Percentiles rank a stretch among this genome's conserved stretches.
phyloP scores from a whole-genome alignment of 2,888 invertebrate genomes.

The Nemotelus nigrinus region DNA sequence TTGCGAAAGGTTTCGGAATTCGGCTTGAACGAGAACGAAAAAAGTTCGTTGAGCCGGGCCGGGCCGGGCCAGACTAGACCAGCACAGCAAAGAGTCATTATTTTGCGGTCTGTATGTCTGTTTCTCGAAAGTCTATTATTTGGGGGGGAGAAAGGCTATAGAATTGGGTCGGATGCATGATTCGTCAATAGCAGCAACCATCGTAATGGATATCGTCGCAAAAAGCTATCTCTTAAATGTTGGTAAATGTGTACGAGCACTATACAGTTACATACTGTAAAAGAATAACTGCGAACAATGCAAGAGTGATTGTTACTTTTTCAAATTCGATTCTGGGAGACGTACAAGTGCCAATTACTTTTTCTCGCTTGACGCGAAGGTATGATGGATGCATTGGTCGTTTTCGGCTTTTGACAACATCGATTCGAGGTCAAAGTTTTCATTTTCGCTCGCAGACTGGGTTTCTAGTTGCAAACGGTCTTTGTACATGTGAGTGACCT shows the following conservation, averaged over 20 bases:
- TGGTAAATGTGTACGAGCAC: neutral
- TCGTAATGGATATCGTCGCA: neutral
- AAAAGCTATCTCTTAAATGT: slow-evolving; percentile 16
- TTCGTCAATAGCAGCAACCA: slow-evolving; percentile 27
- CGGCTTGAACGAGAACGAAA: neutral
- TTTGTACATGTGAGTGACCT: too few species aligned
- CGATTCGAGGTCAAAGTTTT: neutral
- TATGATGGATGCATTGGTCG: neutral
- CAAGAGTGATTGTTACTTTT: slow-evolving; percentile 14
- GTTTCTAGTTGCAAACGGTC: neutral
- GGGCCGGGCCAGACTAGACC: neutral
- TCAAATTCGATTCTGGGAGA: neutral
- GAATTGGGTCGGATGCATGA: slow-evolving; percentile 27
- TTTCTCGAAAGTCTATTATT: neutral
- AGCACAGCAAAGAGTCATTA: neutral
- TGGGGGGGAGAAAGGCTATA: slow-evolving; percentile 15
- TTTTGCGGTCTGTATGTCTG: neutral
- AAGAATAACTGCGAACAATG: slow-evolving; percentile 19
- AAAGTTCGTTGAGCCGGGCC: slow-evolving; percentile 5
- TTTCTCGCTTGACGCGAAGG: neutral
- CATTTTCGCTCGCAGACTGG: slow-evolving; percentile 1
- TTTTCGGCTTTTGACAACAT: slow-evolving; percentile 1
- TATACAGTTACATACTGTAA: slow-evolving; percentile 21
- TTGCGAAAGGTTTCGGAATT: neutral
- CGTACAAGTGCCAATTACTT: neutral